Evolutionary conservation across 2,113 vertebrate species (phyloP), one percentile per base, ranked within the genome.

Genomic region (Oreochromis aureus): DNA sequence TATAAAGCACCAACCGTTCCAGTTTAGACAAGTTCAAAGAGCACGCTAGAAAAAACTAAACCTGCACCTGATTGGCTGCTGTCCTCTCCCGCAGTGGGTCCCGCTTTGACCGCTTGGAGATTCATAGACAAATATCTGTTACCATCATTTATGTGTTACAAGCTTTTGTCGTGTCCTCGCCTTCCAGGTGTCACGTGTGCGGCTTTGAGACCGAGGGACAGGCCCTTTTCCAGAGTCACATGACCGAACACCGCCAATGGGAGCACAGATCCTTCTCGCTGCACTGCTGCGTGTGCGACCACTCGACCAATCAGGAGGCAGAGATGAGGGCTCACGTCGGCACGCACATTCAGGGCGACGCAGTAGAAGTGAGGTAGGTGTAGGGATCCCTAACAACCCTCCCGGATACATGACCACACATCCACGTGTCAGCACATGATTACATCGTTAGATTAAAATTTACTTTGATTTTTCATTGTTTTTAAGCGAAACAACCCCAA

Each of bases 201-300:
- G 95, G 95, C 30, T 95, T 96, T 4, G 95, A 96, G 86, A 95
- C 87, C 0, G 92, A 94, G n/a, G 90, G 92, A 10, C 86, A 82
- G 5, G 59, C 82, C 83, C 94, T 95, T 3, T 96, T 96, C 84
- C 94, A 94, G 81, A 46, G 91, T 92, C 95, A 96, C 91, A 95
- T 96, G 95, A 92, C 90, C 0, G 93, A 93, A 15, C 95, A 96
- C 81, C 94, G 95, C 53, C 94, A 93, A 76, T 95, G 94, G 95
- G 95, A 95, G 90, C 92, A 18, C 18, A 32, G 36, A 66, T 93
- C 93, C 58, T 95, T 94, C 88, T 95, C 95, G 8, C 89, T 96
- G 87, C 95, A 89, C 93, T 96, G 95, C 93, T 94, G 94, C 83
- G 10, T 63, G 73, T 96, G 95, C 22, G 93, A 95, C 82, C 93